phyloP scores from a whole-genome alignment of 30 jellyfish, hydroid and myxozoan species.

The Clytia hemisphaerica region DNA sequence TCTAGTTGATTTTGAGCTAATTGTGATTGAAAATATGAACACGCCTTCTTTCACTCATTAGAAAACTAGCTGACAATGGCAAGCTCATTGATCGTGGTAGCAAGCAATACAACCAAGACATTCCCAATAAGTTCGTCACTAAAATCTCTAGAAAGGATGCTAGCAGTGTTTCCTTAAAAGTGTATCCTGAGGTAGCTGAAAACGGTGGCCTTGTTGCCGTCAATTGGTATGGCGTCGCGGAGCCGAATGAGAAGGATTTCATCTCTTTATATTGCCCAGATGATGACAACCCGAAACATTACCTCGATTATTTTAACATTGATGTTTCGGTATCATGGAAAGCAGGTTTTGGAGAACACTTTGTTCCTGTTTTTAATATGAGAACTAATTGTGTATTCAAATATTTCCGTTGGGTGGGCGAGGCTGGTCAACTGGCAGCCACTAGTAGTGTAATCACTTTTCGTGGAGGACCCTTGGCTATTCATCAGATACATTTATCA shows the following conservation, averaged over 20 bases:
- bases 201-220: conserved; percentile 78
- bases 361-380: conserved; percentile 67
- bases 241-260: conserved; percentile 77
- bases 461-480: conserved; percentile 59
- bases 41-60: too few species aligned
- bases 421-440: conserved; percentile 52
- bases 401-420: conserved; percentile 49
- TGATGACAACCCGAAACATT: conserved; percentile 29
- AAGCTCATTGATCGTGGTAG: conserved; percentile 39
- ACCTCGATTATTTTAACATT: conserved; percentile 74
- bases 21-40: too few species aligned
- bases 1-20: too few species aligned
- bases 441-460: conserved; percentile 69
- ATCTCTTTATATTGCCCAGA: conserved; percentile 79
- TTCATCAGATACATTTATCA: conserved; percentile 87
- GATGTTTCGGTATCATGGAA: conserved; percentile 52
- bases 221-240: conserved; percentile 53
- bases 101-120: conserved; percentile 49
- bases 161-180: conserved; percentile 46
- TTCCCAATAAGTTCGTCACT: conserved; percentile 32
- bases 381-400: conserved; percentile 74
- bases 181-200: conserved; percentile 58
- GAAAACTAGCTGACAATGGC: conserved; percentile 47
- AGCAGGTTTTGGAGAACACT: conserved; percentile 61
- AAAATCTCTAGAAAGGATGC: conserved; percentile 34